A percentile compares a stretch with the other conserved stretches of the same genome.
phyloP scores from a whole-genome alignment of 1,140 invertebrate species.

The Drosophila suzukii region DNA sequence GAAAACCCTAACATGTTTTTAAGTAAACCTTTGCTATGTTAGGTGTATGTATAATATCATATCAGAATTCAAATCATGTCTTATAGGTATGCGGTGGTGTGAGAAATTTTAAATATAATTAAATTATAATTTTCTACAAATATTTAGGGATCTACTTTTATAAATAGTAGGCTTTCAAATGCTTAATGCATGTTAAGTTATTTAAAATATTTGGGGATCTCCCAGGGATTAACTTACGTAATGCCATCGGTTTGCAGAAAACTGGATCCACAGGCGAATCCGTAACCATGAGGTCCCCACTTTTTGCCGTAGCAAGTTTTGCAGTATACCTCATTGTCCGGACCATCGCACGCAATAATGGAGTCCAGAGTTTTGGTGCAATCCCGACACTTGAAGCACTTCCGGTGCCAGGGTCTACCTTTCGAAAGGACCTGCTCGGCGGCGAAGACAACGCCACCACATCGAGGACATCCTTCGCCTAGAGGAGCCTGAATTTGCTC shows the following conservation, averaged over 20 bases:
- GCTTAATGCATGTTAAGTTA: too few relatives aligned
- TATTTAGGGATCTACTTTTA: too few relatives aligned
- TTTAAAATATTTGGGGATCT: not conserved
- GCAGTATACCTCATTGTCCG: conserved; percentile 95
- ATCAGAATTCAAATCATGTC: too few relatives aligned
- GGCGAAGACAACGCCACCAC: conserved; percentile 95
- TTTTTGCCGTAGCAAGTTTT: conserved; percentile 89
- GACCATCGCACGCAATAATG: conserved; percentile 96
- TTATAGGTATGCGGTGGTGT: too few relatives aligned
- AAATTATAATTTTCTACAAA: too few relatives aligned
- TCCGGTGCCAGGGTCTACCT: conserved; percentile 97
- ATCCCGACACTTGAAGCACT: conserved; percentile 98
- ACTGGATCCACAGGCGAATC: conserved; percentile 97
- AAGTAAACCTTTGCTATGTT: too few relatives aligned
- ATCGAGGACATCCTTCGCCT: conserved; percentile 94
- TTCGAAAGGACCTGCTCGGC: conserved; percentile 95
- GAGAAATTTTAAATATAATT: too few relatives aligned
- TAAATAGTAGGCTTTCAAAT: too few relatives aligned
- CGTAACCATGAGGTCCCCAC: conserved; percentile 97
- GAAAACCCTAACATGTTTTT: too few relatives aligned
- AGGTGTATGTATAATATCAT: too few relatives aligned
- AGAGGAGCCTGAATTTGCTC: conserved; percentile 91
- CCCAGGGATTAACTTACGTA: conserved; percentile 84
- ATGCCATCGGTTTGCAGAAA: conserved; percentile 95
- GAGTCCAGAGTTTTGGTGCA: conserved; percentile 97